Evolutionary conservation across 2,888 invertebrate species (phyloP).

Genomic region (Drosophila barbarae): DNA sequence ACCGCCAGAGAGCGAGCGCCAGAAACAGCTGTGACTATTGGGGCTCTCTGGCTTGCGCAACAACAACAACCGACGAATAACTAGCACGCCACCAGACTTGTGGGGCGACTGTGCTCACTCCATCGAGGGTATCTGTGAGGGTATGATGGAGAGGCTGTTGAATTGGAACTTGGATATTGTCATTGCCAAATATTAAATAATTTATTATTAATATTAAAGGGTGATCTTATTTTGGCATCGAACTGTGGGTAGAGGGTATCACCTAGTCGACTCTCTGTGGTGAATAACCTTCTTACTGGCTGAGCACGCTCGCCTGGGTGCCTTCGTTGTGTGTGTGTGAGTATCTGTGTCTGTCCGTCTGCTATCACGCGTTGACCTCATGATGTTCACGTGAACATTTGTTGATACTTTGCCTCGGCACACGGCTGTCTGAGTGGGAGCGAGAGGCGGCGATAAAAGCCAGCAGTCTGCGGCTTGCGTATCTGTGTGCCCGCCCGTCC

Average conservation of each 20-base stretch:
- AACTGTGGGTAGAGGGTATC: not conserved
- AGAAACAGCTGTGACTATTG: slow-evolving; percentile 67
- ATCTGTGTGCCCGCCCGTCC: slow-evolving; percentile 21
- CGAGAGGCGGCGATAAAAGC: slow-evolving; percentile 19
- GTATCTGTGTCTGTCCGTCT: slow-evolving; percentile 62
- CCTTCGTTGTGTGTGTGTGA: slow-evolving; percentile 81
- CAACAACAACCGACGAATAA: slow-evolving; percentile 62
- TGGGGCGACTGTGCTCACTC: slow-evolving; percentile 32
- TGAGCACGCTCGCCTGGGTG: slow-evolving; percentile 76
- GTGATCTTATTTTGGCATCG: too few species aligned
- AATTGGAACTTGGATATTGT: not conserved
- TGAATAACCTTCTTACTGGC: slow-evolving; percentile 40
- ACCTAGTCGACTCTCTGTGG: not conserved
- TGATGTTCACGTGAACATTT: slow-evolving; percentile 85
- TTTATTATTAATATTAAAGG: too few species aligned
- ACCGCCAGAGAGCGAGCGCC: slow-evolving; percentile 50
- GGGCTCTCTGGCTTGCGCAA: slow-evolving; percentile 70
- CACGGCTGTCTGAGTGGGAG: slow-evolving; percentile 8
- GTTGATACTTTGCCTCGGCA: slow-evolving; percentile 63
- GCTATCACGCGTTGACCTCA: slow-evolving; percentile 85
- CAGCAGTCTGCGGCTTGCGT: slow-evolving; percentile 55
- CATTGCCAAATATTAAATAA: too few species aligned
- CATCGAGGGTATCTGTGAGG: slow-evolving; percentile 8
- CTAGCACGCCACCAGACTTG: slow-evolving; percentile 63
- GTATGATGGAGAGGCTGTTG: not conserved